Percentiles rank a stretch among this genome's conserved stretches.
These are phyloP conservation scores for Xenotilapia flavipinnis DNA, from an alignment of 2,113 vertebrate species.

Conservation along the genomic window DNA sequence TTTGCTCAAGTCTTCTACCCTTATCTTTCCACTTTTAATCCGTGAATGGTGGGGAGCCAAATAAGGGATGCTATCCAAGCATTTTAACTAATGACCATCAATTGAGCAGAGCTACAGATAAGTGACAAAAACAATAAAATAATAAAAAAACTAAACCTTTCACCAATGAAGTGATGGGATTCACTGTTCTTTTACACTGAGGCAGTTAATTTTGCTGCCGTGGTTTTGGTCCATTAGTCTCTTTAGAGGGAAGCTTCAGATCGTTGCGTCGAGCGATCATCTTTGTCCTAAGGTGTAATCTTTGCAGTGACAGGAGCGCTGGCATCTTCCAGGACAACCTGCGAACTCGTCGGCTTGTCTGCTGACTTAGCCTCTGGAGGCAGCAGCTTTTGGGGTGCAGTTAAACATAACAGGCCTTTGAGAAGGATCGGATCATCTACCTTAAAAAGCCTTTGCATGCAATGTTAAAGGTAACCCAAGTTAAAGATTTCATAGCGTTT, in stretches of 20 bases:
- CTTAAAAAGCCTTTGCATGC: neutral
- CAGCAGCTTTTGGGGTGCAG: neutral
- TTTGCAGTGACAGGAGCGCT: neutral
- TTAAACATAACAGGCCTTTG: neutral
- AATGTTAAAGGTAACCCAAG: neutral
- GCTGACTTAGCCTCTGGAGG: neutral
- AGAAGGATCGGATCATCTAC: neutral
- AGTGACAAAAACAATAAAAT: neutral
- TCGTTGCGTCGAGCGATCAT: fast-evolving
- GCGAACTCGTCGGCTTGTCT: fast-evolving
- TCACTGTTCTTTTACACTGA: neutral
- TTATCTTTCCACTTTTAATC: neutral
- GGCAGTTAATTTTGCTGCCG: fast-evolving
- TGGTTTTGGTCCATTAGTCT: neutral
- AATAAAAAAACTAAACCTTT: neutral
- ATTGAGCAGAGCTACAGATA: neutral
- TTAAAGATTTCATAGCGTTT: neutral
- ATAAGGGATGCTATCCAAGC: neutral
- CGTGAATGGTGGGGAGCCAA: neutral
- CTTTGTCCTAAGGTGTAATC: neutral
- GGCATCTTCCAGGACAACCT: neutral
- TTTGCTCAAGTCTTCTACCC: conserved; percentile 19
- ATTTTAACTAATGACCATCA: conserved; percentile 32
- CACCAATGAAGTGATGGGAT: fast-evolving
- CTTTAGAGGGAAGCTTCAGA: neutral